phyloP scores from a whole-genome alignment of 2,888 invertebrate genomes.

The Eristalis arbustorum region DNA sequence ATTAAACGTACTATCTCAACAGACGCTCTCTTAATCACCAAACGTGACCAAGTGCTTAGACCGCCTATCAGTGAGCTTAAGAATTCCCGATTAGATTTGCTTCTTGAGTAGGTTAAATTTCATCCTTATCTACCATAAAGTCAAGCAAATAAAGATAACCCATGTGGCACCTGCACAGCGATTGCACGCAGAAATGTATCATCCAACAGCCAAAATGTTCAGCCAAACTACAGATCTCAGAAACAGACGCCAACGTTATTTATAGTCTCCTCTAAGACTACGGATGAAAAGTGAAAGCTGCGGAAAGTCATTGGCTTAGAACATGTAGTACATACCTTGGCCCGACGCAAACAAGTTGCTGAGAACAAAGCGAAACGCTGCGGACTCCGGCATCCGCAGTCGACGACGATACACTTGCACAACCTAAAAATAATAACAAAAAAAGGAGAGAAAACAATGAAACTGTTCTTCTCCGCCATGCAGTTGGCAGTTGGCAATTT shows the following conservation, averaged over 20 bases:
- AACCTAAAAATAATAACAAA: neutral
- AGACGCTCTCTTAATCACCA: neutral
- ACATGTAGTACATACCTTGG: constrained; percentile 20
- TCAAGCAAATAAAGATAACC: neutral
- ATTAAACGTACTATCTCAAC: neutral
- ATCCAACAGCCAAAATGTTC: neutral
- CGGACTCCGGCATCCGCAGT: constrained; percentile 27
- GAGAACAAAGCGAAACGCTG: constrained; percentile 3
- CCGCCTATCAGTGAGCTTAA: neutral
- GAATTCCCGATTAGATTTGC: neutral
- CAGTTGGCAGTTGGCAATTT: constrained; percentile 42
- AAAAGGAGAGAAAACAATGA: constrained; percentile 2
- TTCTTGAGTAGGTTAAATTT: neutral
- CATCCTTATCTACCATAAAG: neutral
- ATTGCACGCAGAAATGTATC: too few species aligned
- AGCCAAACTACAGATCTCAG: neutral
- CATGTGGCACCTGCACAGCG: neutral
- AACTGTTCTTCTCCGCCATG: constrained; percentile 28
- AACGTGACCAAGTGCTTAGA: neutral
- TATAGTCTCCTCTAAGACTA: neutral
- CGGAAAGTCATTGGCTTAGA: constrained; percentile 50
- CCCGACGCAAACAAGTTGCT: constrained; percentile 2
- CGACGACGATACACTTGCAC: neutral
- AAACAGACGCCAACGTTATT: neutral
- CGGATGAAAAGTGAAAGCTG: constrained; percentile 43